Conservation (phyloP, 2,113 vertebrate species). For the Kryptolebias marmoratus region DNA sequence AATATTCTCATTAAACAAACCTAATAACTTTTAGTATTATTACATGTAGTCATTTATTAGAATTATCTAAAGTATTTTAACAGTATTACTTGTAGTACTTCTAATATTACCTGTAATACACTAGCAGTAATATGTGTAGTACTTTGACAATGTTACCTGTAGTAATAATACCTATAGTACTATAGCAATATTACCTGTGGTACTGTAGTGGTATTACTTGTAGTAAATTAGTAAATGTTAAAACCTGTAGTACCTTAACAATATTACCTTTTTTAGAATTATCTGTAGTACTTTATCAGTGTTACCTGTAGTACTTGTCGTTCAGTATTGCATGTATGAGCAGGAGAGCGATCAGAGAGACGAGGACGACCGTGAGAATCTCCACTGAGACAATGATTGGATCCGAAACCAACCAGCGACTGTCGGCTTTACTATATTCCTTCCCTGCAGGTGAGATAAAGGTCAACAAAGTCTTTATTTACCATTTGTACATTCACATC, state of each 20-base stretch:
- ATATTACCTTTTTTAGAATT: background rate
- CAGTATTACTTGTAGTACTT: no score
- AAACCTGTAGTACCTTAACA: conserved; percentile 2
- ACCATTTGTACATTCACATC: no score
- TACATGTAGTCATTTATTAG: no score
- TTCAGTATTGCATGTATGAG: conserved; percentile 79
- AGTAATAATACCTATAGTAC: no score
- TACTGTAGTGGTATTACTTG: background rate
- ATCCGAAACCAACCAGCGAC: conserved; percentile 79
- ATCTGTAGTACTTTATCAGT: background rate
- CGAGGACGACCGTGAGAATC: conserved; percentile 76
- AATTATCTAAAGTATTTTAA: no score
- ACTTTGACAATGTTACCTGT: no score
- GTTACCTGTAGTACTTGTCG: conserved; percentile 64
- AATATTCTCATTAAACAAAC: no score
- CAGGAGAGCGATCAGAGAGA: conserved; percentile 71
- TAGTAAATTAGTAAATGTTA: background rate
- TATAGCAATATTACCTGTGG: background rate
- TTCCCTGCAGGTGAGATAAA: conserved; percentile 76
- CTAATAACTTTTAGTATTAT: no score
- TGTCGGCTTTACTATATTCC: conserved; percentile 86
- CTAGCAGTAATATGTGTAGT: no score
- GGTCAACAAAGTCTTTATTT: no score
- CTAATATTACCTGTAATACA: no score
- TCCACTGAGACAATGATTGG: conserved; percentile 83